Evolutionary conservation across 2,888 invertebrate genomes (phyloP).

Genomic region (Drosophila nr. perissopoda): DNA sequence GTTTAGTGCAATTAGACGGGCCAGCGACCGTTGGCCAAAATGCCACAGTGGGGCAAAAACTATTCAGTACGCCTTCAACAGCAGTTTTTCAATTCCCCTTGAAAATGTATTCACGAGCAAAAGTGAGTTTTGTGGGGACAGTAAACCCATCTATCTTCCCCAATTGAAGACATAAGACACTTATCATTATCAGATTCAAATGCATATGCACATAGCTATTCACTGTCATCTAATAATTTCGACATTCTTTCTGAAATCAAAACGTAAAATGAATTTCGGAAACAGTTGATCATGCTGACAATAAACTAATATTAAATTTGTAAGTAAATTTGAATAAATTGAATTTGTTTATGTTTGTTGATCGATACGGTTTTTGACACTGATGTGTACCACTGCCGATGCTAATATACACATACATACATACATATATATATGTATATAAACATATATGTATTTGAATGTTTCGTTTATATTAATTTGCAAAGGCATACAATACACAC

Average conservation of each 20-base stretch:
- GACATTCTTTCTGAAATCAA: background rate
- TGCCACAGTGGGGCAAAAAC: conserved; percentile 41
- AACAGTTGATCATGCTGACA: background rate
- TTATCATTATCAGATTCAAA: background rate
- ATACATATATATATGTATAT: background rate
- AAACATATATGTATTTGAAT: conserved; percentile 11
- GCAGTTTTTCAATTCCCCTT: background rate
- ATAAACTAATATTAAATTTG: background rate
- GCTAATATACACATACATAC: conserved; percentile 12
- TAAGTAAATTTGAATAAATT: background rate
- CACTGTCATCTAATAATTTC: background rate
- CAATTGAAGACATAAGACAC: background rate
- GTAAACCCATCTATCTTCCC: background rate
- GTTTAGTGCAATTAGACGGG: conserved; percentile 64
- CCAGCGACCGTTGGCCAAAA: conserved; percentile 33
- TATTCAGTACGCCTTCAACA: background rate
- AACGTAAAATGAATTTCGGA: background rate
- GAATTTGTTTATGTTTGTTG: background rate
- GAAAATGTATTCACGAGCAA: background rate
- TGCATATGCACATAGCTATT: too few relatives aligned
- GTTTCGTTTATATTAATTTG: conserved; percentile 37
- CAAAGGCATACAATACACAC: conserved; percentile 4
- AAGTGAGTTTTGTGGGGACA: background rate
- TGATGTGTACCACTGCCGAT: conserved; percentile 24
- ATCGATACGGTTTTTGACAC: background rate